phyloP scores from a whole-genome alignment of 2,797 vertebrate species.

The Xenopus petersii region DNA sequence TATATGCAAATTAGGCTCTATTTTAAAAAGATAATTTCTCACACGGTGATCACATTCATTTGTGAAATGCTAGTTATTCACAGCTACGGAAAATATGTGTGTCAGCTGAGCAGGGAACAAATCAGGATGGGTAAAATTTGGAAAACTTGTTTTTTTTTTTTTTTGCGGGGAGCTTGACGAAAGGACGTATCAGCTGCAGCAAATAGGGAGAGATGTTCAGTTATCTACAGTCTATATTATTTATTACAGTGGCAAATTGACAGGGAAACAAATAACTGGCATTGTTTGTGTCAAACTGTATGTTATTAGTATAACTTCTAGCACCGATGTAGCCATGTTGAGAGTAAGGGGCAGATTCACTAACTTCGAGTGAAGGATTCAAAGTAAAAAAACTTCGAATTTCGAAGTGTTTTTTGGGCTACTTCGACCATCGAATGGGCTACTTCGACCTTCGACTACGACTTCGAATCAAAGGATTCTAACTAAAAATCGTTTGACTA shows the following conservation, averaged over 20 bases:
- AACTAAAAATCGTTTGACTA: too few relatives aligned
- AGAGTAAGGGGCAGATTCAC: too few relatives aligned
- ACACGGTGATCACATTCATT: conserved; percentile 71
- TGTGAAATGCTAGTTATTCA: conserved; percentile 64
- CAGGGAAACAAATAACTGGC: conserved; percentile 46
- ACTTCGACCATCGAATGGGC: too few relatives aligned
- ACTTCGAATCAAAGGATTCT: too few relatives aligned
- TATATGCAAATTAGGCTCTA: conserved; percentile 87
- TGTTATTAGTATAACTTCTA: background rate
- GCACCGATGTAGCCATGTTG: too few relatives aligned
- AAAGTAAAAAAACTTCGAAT: too few relatives aligned
- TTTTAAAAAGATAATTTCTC: conserved; percentile 90
- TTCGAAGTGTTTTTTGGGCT: too few relatives aligned
- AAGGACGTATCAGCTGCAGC: conserved; percentile 49
- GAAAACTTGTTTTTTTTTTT: background rate
- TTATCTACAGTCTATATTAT: conserved; percentile 28
- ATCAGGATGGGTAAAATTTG: conserved; percentile 19
- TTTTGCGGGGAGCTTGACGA: conserved; percentile 39
- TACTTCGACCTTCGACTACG: too few relatives aligned
- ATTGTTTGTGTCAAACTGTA: conserved; percentile 3
- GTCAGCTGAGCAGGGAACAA: conserved; percentile 19
- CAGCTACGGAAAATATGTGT: conserved; percentile 29
- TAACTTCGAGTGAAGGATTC: too few relatives aligned
- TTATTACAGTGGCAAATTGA: conserved; percentile 46
- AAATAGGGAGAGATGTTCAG: conserved; percentile 35